These are phyloP conservation scores for Chaetura pelagica DNA, from an alignment of 2,113 vertebrate species.

Conservation along the genomic window DNA sequence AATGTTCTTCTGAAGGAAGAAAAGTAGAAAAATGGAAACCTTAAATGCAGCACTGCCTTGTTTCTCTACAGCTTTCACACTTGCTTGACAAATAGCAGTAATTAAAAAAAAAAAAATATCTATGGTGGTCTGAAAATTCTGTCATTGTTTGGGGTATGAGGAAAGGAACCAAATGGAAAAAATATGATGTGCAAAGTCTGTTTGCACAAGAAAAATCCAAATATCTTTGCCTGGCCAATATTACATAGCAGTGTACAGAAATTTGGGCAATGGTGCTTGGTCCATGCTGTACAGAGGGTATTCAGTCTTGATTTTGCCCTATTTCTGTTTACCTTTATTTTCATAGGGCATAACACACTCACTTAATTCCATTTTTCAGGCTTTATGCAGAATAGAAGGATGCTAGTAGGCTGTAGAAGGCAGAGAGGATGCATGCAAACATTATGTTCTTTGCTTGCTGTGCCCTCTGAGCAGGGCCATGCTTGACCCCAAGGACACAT, in stretches of 20 bases:
- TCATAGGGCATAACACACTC: background rate
- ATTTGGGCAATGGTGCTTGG: background rate
- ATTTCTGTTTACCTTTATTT: background rate
- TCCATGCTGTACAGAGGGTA: accelerated
- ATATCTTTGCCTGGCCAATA: background rate
- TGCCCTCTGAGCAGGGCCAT: background rate
- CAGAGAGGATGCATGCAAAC: background rate
- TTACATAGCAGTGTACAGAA: background rate
- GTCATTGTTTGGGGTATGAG: background rate
- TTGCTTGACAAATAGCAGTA: background rate
- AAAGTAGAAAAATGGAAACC: background rate
- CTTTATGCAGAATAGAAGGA: background rate
- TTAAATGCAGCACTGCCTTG: background rate
- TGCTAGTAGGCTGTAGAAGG: background rate
- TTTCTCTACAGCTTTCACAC: background rate
- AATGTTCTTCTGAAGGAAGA: background rate
- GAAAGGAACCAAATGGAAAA: background rate
- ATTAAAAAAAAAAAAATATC: background rate
- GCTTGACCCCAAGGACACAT: too few species aligned
- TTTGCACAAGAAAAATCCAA: background rate
- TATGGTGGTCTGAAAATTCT: background rate
- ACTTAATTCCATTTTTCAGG: background rate
- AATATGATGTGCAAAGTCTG: background rate
- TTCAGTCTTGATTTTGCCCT: background rate
- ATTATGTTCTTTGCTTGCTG: background rate